These are phyloP conservation scores for Hypotaenidia philippensis DNA, from an alignment of 2,797 vertebrate species.

Conservation along the genomic window DNA sequence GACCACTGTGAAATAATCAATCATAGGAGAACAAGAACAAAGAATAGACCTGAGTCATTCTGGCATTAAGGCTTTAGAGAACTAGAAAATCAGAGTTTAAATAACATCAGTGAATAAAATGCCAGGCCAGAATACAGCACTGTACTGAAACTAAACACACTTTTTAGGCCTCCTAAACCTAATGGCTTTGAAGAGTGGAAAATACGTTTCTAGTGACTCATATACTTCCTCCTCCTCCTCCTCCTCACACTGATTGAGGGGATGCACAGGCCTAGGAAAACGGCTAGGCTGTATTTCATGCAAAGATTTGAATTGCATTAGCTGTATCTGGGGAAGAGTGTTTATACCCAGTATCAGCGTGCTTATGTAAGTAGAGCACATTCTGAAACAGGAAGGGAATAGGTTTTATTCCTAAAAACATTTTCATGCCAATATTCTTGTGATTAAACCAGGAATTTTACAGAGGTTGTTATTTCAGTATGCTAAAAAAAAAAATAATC, in stretches of 20 bases:
- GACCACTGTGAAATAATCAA: background rate
- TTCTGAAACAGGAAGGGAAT: background rate
- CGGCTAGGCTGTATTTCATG: background rate
- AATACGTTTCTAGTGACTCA: background rate
- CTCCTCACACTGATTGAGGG: background rate
- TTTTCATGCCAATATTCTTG: background rate
- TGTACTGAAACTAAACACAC: background rate
- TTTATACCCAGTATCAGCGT: background rate
- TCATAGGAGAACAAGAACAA: background rate
- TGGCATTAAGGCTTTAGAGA: background rate
- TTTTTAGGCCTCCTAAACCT: background rate
- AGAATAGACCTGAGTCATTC: background rate
- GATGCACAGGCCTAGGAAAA: background rate
- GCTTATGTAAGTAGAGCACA: background rate
- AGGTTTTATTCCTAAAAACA: background rate
- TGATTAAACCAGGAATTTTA: background rate
- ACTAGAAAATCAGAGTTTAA: background rate
- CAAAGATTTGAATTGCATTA: constrained; percentile 13
- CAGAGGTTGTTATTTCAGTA: background rate
- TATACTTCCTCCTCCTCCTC: background rate
- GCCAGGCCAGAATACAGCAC: background rate
- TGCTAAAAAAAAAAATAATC: background rate
- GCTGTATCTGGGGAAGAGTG: background rate
- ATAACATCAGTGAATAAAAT: background rate
- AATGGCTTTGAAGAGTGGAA: background rate